Base-by-base conservation (phyloP, 2,797 vertebrate species). In the Tarsius wallacei region DNA sequence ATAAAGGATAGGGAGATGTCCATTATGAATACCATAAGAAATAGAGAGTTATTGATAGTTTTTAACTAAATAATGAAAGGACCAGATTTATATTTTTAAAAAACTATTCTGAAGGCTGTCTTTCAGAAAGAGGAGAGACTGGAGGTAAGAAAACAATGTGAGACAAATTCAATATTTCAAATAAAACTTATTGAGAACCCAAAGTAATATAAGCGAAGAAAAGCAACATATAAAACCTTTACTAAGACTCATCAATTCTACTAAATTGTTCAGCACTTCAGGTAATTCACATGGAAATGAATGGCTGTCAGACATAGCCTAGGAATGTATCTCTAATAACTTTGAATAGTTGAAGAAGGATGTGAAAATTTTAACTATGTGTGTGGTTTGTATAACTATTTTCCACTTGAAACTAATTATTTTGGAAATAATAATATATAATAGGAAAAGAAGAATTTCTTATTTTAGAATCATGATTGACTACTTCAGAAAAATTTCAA, bases 161-260 rank as follows among this genome's bases (percentile, higher is more conserved):
- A 95, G 82, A 88, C 26, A 95, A 92, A 94, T 59, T 17, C 22
- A 90, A 74, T 80, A 24, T 97, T 94, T 96, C 63, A 86, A 26
- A 94, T 42, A 86, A 96, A 86, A 55, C 8, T 64, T 96, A 14
- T 42, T 90, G 57, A 22, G 71, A 82, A 91, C 12, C 47, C 42
- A 93, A 93, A 94, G 49, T 93, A 94, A 94, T 61, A 89, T 86
- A 86, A 94, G 88, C 94, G 53, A 24, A 95, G 74, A 78, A 92
- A 92, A 88, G 9, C 28, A 78, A 91, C 7, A 49, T 57, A 94
- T 90, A 92, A 90, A 87, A 71, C 51, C 4, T 94, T 91, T 74
- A 9, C 47, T 83, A 42, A 96, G 78, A 90, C 21, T 95, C 57
- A 96, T 88, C 73, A 76, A 26, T 94, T 95, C 53, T 85, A 59